phyloP scores from a whole-genome alignment of 2,888 invertebrate species.

The Mamestra brassicae region DNA sequence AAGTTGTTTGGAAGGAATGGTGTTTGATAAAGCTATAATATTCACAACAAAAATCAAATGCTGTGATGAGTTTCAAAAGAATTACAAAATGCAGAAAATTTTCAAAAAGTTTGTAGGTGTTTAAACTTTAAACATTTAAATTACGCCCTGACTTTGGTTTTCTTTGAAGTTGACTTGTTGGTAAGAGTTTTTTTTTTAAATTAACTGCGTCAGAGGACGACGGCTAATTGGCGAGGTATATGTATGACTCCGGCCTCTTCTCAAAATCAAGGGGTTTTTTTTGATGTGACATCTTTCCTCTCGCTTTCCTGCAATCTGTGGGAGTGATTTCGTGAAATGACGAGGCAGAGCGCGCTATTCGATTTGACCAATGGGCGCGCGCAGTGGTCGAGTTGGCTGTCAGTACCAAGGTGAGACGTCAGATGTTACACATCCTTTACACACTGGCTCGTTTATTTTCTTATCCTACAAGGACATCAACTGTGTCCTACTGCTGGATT shows the following conservation, averaged over 20 bases:
- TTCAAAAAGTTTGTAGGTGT: not conserved
- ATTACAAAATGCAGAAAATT: not conserved
- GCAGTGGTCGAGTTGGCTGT: too few relatives aligned
- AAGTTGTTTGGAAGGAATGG: constrained; percentile 2
- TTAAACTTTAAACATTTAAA: constrained; percentile 9
- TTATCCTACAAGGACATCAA: too few relatives aligned
- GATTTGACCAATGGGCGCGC: too few relatives aligned
- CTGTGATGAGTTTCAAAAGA: not conserved
- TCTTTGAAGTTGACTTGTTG: not conserved
- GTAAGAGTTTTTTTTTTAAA: not conserved
- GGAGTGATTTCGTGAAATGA: too few relatives aligned
- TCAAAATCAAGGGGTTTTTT: too few relatives aligned
- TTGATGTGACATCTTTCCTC: too few relatives aligned
- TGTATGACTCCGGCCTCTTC: not conserved
- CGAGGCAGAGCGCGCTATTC: too few relatives aligned
- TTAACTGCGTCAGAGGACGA: not conserved
- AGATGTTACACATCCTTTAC: too few relatives aligned
- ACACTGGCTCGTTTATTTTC: too few relatives aligned
- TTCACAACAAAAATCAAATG: constrained; percentile 3
- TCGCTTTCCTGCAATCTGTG: too few relatives aligned
- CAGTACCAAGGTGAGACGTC: too few relatives aligned
- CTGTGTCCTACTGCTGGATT: too few relatives aligned
- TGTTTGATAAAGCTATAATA: constrained; percentile 1
- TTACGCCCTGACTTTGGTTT: not conserved
- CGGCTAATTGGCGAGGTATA: not conserved